A percentile compares a stretch with the other conserved stretches of the same genome.
These are phyloP conservation scores for Trichopoda pennipes DNA, from an alignment of 2,888 invertebrate species.

Conservation along the genomic window DNA sequence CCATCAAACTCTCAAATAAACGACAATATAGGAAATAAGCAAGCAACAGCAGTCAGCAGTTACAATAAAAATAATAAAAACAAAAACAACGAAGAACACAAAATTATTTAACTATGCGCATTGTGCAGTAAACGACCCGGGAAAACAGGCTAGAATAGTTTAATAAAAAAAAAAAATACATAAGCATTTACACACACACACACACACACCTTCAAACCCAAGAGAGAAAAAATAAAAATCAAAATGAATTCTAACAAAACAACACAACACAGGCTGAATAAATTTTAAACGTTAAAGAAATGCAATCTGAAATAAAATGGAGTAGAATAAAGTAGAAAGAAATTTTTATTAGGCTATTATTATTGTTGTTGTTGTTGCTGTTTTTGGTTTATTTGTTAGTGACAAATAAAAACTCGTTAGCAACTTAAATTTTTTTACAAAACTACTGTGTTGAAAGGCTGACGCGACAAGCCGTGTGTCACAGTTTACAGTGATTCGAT, in stretches of 20 bases:
- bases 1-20: constrained; percentile 31
- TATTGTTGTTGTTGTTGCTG: constrained; percentile 14
- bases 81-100: constrained; percentile 10
- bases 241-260: background rate
- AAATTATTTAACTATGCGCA: constrained; percentile 76
- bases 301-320: constrained; percentile 32
- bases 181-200: background rate
- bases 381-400: constrained; percentile 25
- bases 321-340: constrained; percentile 13
- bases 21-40: constrained; percentile 12
- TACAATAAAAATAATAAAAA: constrained; percentile 31
- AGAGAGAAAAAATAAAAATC: constrained; percentile 8
- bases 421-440: background rate
- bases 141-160: constrained; percentile 67
- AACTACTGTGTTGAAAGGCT: background rate
- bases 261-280: background rate
- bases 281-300: constrained; percentile 20
- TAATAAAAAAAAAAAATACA: background rate
- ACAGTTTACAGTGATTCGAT: too few species aligned
- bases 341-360: constrained; percentile 5
- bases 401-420: constrained; percentile 25
- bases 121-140: constrained; percentile 72
- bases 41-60: constrained; percentile 45
- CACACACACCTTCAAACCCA: background rate
- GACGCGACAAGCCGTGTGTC: background rate